Evolutionary conservation across 2,888 invertebrate species (phyloP).

Genomic region (Geotrupes spiniger): DNA sequence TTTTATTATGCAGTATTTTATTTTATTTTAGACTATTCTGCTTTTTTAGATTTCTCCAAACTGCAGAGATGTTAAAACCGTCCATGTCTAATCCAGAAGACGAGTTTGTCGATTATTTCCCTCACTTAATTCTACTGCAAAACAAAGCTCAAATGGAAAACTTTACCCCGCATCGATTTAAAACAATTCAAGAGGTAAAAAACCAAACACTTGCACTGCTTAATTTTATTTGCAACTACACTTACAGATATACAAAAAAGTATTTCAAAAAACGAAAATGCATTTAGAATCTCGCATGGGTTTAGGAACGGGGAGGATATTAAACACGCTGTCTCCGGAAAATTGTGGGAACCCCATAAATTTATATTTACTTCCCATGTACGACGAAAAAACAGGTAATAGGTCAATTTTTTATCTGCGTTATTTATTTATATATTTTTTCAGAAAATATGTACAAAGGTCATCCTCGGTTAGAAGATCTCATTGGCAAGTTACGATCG

Average conservation of each 20-base stretch:
- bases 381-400: constrained; percentile 45
- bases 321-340: constrained; percentile 54
- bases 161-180: constrained; percentile 60
- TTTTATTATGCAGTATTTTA: no score
- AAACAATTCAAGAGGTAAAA: constrained; percentile 59
- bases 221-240: not conserved
- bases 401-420: not conserved
- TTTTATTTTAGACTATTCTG: not conserved
- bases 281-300: constrained; percentile 68
- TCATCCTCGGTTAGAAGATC: constrained; percentile 61
- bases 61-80: constrained; percentile 85
- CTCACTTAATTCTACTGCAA: constrained; percentile 79
- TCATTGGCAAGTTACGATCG: constrained; percentile 65
- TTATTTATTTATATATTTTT: constrained; percentile 7
- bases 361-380: constrained; percentile 66
- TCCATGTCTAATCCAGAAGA: constrained; percentile 66
- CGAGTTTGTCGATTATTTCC: constrained; percentile 72
- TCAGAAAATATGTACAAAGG: constrained; percentile 58
- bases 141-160: constrained; percentile 77
- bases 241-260: constrained; percentile 48
- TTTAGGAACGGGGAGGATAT: constrained; percentile 49
- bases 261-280: constrained; percentile 64
- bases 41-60: constrained; percentile 67
- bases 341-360: constrained; percentile 64
- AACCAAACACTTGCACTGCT: not conserved